Evolutionary conservation across 2,113 vertebrate species (phyloP).

Genomic region (Muntiacus muntjak): DNA sequence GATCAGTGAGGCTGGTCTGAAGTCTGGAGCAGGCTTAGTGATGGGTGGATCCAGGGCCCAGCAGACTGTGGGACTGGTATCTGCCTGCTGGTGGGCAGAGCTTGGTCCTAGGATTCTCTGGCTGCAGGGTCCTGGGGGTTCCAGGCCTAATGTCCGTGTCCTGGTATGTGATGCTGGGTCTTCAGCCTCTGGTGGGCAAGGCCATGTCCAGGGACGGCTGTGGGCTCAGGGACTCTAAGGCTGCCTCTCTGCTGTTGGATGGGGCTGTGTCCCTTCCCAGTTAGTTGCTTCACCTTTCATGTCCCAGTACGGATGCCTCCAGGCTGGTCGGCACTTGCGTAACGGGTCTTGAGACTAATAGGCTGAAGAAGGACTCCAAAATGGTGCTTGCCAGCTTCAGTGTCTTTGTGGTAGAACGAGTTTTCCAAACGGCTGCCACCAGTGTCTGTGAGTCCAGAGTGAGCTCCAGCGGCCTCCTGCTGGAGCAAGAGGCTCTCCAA

Average conservation of each 20-base stretch:
- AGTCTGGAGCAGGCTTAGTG: neutral
- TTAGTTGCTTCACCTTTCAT: fast-evolving
- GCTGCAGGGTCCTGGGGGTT: neutral
- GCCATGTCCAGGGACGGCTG: neutral
- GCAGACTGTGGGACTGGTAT: neutral
- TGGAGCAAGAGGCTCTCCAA: neutral
- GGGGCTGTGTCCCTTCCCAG: neutral
- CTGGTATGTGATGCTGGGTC: neutral
- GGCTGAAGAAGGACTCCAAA: neutral
- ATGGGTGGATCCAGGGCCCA: neutral
- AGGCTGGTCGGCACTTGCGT: neutral
- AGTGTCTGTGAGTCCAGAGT: neutral
- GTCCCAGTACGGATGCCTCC: neutral
- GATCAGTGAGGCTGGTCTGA: neutral
- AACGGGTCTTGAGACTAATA: neutral
- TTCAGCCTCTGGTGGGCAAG: neutral
- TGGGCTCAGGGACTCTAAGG: neutral
- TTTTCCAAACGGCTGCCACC: neutral
- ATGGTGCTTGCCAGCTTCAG: neutral
- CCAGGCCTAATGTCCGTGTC: neutral
- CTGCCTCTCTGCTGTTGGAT: neutral
- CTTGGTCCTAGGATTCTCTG: neutral
- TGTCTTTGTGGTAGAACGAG: neutral
- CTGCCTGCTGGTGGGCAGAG: neutral
- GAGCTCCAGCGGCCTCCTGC: neutral